Conservation (phyloP, 2,113 vertebrate species). For the Cettia cetti region DNA sequence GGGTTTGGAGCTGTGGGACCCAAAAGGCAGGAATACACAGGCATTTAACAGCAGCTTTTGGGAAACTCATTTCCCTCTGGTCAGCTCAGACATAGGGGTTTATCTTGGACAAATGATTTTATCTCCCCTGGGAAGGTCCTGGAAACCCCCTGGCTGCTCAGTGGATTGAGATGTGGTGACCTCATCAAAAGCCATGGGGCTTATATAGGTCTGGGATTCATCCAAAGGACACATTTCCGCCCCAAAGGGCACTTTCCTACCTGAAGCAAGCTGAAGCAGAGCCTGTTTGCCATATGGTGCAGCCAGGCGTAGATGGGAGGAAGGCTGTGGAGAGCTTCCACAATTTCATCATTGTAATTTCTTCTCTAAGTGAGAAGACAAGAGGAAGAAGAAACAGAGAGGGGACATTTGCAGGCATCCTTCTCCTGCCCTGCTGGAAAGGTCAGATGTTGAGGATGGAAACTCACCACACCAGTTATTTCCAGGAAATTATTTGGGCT, state of each 20-base stretch:
- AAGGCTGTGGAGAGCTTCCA: background rate
- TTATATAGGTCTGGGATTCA: background rate
- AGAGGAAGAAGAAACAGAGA: background rate
- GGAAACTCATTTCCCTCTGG: background rate
- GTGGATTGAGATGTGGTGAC: background rate
- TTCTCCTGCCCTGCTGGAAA: background rate
- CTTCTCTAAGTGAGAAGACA: background rate
- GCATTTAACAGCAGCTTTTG: accelerated
- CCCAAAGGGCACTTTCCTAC: background rate
- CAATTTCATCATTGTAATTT: background rate
- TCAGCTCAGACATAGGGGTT: background rate
- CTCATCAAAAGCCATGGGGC: background rate
- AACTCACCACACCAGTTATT: background rate
- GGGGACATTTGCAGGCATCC: background rate
- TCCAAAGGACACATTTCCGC: background rate
- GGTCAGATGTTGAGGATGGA: background rate
- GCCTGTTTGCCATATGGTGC: background rate
- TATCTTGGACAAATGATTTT: background rate
- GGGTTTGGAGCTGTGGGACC: background rate
- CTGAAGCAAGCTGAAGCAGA: background rate
- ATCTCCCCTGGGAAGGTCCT: background rate
- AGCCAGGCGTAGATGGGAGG: background rate
- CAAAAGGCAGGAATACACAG: background rate
- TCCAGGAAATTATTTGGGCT: background rate
- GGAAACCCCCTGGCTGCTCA: background rate